phyloP scores from a whole-genome alignment of 35 echinoderm and acorn worm species.

The Lytechinus pictus region DNA sequence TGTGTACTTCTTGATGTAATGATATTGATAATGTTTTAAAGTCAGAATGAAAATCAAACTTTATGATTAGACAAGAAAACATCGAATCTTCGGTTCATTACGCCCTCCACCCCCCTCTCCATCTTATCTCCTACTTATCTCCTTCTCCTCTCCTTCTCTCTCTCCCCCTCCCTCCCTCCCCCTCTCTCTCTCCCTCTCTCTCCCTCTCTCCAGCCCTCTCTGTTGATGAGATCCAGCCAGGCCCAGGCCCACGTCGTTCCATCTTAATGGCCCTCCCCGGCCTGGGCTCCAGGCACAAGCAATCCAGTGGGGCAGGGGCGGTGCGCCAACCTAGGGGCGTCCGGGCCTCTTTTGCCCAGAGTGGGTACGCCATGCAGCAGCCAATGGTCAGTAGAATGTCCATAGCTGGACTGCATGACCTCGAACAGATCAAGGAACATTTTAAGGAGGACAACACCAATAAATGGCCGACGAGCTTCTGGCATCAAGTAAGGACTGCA shows the following conservation, averaged over 20 bases:
- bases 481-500: background rate
- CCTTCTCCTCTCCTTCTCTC: too few relatives aligned
- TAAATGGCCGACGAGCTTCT: slow-evolving; percentile 27
- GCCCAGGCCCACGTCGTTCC: background rate
- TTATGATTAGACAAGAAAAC: too few relatives aligned
- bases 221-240: background rate
- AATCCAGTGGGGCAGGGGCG: background rate
- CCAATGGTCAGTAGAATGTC: background rate
- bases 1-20: too few relatives aligned
- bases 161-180: too few relatives aligned
- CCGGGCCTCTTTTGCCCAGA: background rate
- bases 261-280: background rate
- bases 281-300: background rate
- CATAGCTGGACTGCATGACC: background rate
- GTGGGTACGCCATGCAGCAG: slow-evolving; percentile 6
- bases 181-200: background rate
- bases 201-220: background rate
- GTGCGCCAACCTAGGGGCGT: background rate
- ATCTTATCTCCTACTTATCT: too few relatives aligned
- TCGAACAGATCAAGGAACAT: background rate
- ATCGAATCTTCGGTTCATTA: too few relatives aligned
- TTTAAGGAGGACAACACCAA: background rate
- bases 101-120: too few relatives aligned
- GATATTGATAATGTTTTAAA: too few relatives aligned
- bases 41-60: too few relatives aligned